Evolutionary conservation across 2,113 vertebrate genomes (phyloP).

Genomic region (Theristicus caerulescens): DNA sequence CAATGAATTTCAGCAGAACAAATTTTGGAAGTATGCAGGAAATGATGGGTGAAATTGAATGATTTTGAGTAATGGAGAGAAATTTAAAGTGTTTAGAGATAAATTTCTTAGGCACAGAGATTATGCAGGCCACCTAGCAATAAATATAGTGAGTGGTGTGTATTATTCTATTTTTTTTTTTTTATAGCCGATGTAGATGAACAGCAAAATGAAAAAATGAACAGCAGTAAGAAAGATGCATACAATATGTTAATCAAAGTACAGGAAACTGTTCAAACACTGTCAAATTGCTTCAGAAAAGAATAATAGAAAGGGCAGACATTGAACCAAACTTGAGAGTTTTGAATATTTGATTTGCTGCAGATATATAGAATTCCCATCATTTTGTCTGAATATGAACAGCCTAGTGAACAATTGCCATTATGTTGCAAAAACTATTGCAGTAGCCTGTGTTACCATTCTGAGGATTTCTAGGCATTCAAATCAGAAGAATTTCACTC

Average conservation of each 20-base stretch:
- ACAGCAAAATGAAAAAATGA: not conserved
- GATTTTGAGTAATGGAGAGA: conserved; percentile 44
- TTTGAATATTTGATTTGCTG: not conserved
- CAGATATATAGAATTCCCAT: not conserved
- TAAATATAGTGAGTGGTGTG: not conserved
- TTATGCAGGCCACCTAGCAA: not conserved
- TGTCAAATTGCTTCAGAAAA: not conserved
- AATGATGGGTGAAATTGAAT: conserved; percentile 59
- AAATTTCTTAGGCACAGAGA: conserved; percentile 19
- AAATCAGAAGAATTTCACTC: not conserved
- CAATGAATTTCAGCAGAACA: conserved; percentile 27
- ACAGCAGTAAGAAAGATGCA: not conserved
- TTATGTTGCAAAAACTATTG: not conserved
- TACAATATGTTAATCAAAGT: not conserved
- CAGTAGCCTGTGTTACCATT: not conserved
- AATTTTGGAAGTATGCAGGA: conserved; percentile 22
- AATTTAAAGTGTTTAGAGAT: conserved; percentile 38
- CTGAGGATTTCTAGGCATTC: not conserved
- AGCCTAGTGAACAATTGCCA: not conserved
- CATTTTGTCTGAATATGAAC: not conserved
- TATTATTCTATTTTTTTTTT: not conserved
- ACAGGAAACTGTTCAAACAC: not conserved
- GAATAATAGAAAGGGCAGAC: not conserved
- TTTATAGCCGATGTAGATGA: not conserved
- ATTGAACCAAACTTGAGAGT: not conserved